phyloP scores from a whole-genome alignment of 2,113 vertebrate species.

The Pangasianodon gigas region DNA sequence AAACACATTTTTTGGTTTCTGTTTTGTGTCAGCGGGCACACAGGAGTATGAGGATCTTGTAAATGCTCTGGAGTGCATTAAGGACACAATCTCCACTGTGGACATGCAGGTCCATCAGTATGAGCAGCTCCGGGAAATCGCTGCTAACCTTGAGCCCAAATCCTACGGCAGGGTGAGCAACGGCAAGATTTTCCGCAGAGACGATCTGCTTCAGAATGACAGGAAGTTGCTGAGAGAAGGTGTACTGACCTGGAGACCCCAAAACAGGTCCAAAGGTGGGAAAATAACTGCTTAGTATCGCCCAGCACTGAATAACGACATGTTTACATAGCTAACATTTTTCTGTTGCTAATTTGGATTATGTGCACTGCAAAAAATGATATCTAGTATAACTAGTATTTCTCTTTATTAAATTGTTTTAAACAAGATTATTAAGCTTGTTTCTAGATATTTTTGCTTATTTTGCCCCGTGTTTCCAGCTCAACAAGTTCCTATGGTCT shows the following conservation, averaged over 20 bases:
- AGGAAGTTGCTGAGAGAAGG: conserved; percentile 79
- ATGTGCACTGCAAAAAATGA: neutral
- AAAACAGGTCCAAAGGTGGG: conserved; percentile 87
- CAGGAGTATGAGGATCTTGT: conserved; percentile 79
- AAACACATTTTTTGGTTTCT: neutral
- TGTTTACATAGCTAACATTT: neutral
- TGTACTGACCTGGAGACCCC: conserved; percentile 81
- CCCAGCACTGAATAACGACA: neutral
- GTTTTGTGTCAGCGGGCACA: conserved; percentile 72
- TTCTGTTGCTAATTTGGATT: neutral
- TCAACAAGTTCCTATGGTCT: neutral
- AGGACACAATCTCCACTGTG: conserved; percentile 82
- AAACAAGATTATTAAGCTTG: neutral
- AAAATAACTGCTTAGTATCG: neutral
- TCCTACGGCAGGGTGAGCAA: conserved; percentile 80
- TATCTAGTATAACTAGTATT: neutral
- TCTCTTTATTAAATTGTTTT: neutral
- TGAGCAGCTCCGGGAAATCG: conserved; percentile 82
- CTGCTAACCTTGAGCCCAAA: conserved; percentile 80
- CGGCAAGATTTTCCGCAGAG: conserved; percentile 77
- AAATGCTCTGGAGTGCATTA: conserved; percentile 80
- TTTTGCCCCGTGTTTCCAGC: too few relatives aligned
- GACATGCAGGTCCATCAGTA: conserved; percentile 78
- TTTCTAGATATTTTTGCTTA: neutral
- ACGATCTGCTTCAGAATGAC: conserved; percentile 74